Conservation (phyloP, 2,113 vertebrate species). For the Hyperopisus bebe region DNA sequence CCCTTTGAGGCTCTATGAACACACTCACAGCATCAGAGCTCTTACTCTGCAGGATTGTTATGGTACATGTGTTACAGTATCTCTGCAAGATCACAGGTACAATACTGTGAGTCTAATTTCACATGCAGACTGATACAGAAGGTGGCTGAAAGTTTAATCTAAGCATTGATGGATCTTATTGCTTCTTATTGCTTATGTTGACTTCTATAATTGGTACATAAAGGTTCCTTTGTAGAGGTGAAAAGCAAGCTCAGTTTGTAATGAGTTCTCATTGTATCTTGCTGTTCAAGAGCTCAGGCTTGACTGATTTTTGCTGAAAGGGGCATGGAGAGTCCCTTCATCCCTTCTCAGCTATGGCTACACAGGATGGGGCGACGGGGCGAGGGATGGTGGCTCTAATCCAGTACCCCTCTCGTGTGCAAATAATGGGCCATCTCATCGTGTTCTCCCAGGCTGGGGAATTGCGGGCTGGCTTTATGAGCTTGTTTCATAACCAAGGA, state of each 20-base stretch:
- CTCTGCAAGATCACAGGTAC: background rate
- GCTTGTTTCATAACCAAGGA: background rate
- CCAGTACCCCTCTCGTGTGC: background rate
- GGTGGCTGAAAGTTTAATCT: background rate
- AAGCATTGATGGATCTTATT: background rate
- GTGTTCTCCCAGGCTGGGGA: background rate
- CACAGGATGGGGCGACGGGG: background rate
- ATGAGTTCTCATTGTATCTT: background rate
- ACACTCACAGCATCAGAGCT: background rate
- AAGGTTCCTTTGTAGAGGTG: constrained; percentile 4
- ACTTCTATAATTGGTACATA: constrained; percentile 14
- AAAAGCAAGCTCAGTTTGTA: constrained; percentile 5
- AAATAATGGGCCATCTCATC: constrained; percentile 12
- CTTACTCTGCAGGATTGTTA: background rate
- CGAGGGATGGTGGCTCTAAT: background rate
- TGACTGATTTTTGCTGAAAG: background rate
- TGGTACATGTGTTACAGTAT: background rate
- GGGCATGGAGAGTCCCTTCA: background rate
- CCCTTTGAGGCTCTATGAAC: background rate
- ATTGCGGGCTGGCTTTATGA: background rate
- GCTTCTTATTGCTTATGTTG: background rate
- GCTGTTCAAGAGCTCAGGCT: background rate
- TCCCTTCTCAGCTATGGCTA: background rate
- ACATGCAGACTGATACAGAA: background rate
- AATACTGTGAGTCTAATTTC: background rate